phyloP scores from a whole-genome alignment of 2,888 invertebrate species.

The Diaprepes abbreviatus region DNA sequence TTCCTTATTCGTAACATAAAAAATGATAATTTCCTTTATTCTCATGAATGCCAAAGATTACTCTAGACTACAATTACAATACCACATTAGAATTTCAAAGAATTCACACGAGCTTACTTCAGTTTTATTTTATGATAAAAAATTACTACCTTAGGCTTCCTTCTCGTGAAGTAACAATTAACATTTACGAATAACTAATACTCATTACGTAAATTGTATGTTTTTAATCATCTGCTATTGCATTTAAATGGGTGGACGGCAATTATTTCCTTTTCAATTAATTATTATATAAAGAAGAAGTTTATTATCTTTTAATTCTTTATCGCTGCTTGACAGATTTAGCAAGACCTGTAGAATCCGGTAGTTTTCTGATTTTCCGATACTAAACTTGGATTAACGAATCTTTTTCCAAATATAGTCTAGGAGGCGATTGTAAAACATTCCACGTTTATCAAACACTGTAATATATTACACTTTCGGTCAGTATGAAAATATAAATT shows the following conservation, averaged over 20 bases:
- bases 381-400: too few species aligned
- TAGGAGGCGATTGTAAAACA: too few species aligned
- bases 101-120: neutral
- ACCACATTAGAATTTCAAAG: neutral
- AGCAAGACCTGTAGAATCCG: too few species aligned
- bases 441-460: too few species aligned
- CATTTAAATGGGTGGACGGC: neutral
- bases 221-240: neutral
- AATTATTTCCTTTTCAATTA: constrained; percentile 1
- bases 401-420: too few species aligned
- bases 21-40: constrained; percentile 1
- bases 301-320: neutral
- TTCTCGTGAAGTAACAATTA: constrained; percentile 15
- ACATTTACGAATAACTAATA: neutral
- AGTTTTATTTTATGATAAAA: neutral
- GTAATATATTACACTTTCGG: too few species aligned
- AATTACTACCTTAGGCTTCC: constrained; percentile 1
- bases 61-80: neutral
- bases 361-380: too few species aligned
- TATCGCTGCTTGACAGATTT: too few species aligned
- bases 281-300: neutral
- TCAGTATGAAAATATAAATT: too few species aligned
- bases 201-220: neutral
- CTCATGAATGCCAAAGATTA: neutral
- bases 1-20: too few species aligned